Base-by-base conservation (phyloP, 2,113 vertebrate species). In the Protomyctophum bolini region DNA sequence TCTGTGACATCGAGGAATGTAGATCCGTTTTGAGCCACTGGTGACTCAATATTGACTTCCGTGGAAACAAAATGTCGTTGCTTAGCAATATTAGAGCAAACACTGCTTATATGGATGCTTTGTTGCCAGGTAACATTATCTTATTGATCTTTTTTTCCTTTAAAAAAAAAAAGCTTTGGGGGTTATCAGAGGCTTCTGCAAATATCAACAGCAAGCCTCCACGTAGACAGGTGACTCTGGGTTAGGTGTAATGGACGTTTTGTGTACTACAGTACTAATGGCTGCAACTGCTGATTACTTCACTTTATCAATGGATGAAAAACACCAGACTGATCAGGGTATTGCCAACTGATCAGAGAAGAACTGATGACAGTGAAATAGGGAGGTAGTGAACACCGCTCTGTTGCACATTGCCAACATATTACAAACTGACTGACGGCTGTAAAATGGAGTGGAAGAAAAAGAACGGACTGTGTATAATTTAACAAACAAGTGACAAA, bases 261-360 rank as follows among this genome's bases (percentile, higher is more conserved):
- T 0, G 14, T 21, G 49, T 62, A 52, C 33, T 41, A 41, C 21
- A 21, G 21, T 21, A 21, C n/a, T 29, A 10, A 8, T 28, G 46
- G 29, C 47, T 58, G 61, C 11, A 10, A 41, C 50, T 11, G 51
- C 11, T n/a, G n/a, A n/a, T n/a, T n/a, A n/a, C n/a, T n/a, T n/a
- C n/a, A n/a, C n/a, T n/a, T n/a, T n/a, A n/a, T n/a, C 72, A 71
- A 71, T 60, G 63, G 57, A 65, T 63, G 6, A 58, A 57, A 54
- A 6, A 10, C 11, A 54, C 10, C 3, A 54, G 51, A 52, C 51
- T 12, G 6, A 54, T n/a, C 12, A 12, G 51, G 11, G 10, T 54
- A 12, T n/a, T 41, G 33, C 33, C 7, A 8, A 50, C 49, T 50
- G 33, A 50, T 50, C 7, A 50, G 48, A 50, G 48, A 3, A 33